A percentile compares a stretch with the other conserved stretches of the same genome.
phyloP scores from a whole-genome alignment of 1,140 invertebrate genomes.

The Mercenaria mercenaria region DNA sequence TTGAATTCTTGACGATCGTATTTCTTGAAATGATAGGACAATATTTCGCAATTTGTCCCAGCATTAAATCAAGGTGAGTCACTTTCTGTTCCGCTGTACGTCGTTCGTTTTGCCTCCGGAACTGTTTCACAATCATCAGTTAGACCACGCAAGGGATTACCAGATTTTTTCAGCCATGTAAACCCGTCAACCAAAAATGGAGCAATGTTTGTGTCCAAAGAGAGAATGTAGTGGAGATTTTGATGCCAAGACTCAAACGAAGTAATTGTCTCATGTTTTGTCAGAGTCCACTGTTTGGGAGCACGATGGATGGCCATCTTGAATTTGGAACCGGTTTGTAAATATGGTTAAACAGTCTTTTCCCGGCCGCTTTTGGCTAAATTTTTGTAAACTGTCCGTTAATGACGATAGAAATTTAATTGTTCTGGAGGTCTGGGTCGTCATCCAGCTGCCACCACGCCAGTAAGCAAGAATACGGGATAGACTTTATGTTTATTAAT shows the following conservation, averaged over 20 bases:
- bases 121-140: conserved; percentile 33
- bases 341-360: no score
- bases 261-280: conserved; percentile 41
- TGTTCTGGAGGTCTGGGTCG: no score
- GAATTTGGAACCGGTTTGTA: no score
- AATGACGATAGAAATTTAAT: no score
- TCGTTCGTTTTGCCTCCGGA: neutral
- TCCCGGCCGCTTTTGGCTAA: no score
- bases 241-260: conserved; percentile 65
- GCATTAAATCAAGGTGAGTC: conserved; percentile 66
- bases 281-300: conserved; percentile 67
- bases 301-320: conserved; percentile 8
- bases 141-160: conserved; percentile 45
- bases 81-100: conserved; percentile 59
- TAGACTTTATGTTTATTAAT: no score
- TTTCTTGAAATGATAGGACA: conserved; percentile 71
- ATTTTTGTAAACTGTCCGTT: no score
- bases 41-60: conserved; percentile 69
- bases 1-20: conserved; percentile 69
- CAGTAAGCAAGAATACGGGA: no score
- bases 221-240: conserved; percentile 65
- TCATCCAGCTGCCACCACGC: no score
- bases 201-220: conserved; percentile 67
- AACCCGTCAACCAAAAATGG: conserved; percentile 43
- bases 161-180: conserved; percentile 41